Evolutionary conservation across 2,888 invertebrate genomes (phyloP).

Genomic region (Balanococcus diminutus): DNA sequence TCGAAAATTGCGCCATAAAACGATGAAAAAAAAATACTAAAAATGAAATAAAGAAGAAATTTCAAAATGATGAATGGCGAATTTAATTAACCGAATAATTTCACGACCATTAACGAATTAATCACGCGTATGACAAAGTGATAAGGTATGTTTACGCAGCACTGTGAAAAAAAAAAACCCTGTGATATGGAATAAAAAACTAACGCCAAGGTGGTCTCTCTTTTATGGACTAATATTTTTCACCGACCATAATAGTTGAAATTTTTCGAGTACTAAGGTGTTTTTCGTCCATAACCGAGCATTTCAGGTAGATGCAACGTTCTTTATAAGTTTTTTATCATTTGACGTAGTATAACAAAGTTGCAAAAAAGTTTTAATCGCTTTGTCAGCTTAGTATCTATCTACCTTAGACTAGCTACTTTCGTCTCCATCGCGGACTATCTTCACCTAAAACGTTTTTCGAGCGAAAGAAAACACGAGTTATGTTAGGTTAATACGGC

Average conservation of each 20-base stretch:
- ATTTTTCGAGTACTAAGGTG: background rate
- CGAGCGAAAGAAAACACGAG: background rate
- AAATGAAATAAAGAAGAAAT: background rate
- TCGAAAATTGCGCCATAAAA: background rate
- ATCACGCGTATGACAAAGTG: constrained; percentile 27
- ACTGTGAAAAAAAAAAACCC: background rate
- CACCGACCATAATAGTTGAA: background rate
- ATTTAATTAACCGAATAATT: constrained; percentile 19
- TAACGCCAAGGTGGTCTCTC: background rate
- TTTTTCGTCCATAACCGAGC: background rate
- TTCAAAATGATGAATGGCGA: constrained; percentile 23
- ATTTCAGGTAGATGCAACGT: background rate
- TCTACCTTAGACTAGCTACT: background rate
- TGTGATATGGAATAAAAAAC: background rate
- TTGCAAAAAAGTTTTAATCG: constrained; percentile 7
- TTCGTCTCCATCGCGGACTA: background rate
- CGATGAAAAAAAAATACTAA: background rate
- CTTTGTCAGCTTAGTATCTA: constrained; percentile 11
- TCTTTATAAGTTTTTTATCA: background rate
- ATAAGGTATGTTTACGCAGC: constrained; percentile 3
- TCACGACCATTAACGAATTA: constrained; percentile 15
- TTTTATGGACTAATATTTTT: background rate
- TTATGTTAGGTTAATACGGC: background rate
- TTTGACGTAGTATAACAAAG: background rate
- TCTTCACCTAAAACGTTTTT: background rate